Evolutionary conservation across 2,797 vertebrate genomes (phyloP).

Genomic region (Cirrhinus mrigala): DNA sequence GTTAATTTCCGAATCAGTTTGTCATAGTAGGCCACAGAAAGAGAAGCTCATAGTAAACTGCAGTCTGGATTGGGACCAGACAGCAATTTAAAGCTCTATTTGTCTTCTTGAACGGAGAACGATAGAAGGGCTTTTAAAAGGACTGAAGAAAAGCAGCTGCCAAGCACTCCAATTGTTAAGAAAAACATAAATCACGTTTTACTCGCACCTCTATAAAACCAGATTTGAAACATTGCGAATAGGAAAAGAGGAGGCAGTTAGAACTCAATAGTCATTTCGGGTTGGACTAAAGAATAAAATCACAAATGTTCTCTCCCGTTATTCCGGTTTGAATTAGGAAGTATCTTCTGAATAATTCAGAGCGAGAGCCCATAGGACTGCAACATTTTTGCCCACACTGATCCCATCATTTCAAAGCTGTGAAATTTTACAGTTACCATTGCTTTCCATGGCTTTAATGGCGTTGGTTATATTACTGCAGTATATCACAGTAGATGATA

Average conservation of each 20-base stretch:
- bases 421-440: constrained; percentile 54
- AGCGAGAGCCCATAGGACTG: constrained; percentile 29
- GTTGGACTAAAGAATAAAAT: constrained; percentile 43
- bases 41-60: constrained; percentile 47
- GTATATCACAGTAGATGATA: constrained; percentile 57
- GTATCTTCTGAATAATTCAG: constrained; percentile 60
- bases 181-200: constrained; percentile 62
- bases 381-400: constrained; percentile 51
- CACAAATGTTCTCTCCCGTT: constrained; percentile 38
- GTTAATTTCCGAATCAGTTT: constrained; percentile 44
- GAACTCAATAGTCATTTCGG: constrained; percentile 21
- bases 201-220: constrained; percentile 53
- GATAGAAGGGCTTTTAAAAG: constrained; percentile 51
- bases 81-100: constrained; percentile 56
- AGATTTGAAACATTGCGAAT: constrained; percentile 42
- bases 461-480: constrained; percentile 55
- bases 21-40: constrained; percentile 46
- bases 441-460: constrained; percentile 54
- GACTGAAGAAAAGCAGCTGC: constrained; percentile 48
- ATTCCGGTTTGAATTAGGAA: constrained; percentile 43
- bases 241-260: constrained; percentile 5
- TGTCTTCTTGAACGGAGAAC: constrained; percentile 54
- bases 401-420: constrained; percentile 50
- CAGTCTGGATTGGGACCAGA: constrained; percentile 56
- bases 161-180: constrained; percentile 48